phyloP scores from a whole-genome alignment of 2,797 vertebrate species.

The Lerista edwardsae region DNA sequence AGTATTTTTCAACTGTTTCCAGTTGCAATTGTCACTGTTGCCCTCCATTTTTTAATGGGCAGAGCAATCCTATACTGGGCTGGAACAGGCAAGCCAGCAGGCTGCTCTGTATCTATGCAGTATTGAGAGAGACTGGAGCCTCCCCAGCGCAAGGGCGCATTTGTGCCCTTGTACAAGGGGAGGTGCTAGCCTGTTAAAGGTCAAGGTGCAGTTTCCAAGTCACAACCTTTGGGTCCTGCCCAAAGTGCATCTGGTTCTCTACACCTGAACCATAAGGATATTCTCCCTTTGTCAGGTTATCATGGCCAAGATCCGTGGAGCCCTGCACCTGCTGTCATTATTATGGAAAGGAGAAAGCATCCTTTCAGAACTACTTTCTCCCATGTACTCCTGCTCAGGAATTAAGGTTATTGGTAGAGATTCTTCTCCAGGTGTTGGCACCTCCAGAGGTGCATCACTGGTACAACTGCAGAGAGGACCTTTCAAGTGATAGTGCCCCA shows the following conservation, averaged over 20 bases:
- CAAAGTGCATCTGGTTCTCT: not conserved
- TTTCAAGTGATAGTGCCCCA: not conserved
- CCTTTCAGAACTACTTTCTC: not conserved
- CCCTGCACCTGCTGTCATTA: not conserved
- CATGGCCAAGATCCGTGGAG: no score
- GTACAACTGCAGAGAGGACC: not conserved
- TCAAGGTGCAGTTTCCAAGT: not conserved
- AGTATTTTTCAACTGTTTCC: constrained; percentile 51
- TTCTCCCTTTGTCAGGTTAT: not conserved
- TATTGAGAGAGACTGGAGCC: no score
- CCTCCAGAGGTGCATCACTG: not conserved
- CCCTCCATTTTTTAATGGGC: not conserved
- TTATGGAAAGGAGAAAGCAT: not conserved
- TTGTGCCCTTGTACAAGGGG: no score
- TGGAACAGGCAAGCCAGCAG: no score
- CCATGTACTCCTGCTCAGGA: not conserved
- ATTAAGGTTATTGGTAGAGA: not conserved
- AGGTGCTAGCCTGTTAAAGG: no score
- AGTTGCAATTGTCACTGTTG: constrained; percentile 39
- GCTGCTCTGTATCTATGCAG: no score
- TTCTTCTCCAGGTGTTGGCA: not conserved
- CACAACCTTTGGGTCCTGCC: not conserved
- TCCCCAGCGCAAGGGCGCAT: no score
- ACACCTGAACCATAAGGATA: not conserved
- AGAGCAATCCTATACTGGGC: no score